phyloP scores from a whole-genome alignment of 2,113 vertebrate species.

The Cisticola juncidis region DNA sequence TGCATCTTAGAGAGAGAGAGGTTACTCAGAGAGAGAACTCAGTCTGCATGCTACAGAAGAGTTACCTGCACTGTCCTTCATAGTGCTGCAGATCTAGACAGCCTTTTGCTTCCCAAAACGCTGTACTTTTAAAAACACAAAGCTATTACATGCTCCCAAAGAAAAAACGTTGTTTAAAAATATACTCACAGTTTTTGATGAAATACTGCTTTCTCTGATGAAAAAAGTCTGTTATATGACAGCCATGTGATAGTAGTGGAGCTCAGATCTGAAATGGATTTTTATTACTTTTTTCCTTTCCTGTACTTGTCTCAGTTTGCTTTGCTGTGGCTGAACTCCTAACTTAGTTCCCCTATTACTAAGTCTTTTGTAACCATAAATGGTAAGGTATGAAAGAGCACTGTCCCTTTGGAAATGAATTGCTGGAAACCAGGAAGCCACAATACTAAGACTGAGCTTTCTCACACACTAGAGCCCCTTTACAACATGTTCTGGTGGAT shows the following conservation, averaged over 20 bases:
- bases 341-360: slow-evolving; percentile 4
- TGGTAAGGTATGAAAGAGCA: slow-evolving; percentile 75
- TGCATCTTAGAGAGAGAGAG: too few species aligned
- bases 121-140: background rate
- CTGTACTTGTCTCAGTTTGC: background rate
- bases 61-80: background rate
- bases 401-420: slow-evolving; percentile 40
- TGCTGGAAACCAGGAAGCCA: slow-evolving; percentile 43
- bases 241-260: background rate
- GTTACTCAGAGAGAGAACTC: background rate
- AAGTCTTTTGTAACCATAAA: slow-evolving; percentile 76
- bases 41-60: background rate
- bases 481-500: background rate
- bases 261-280: background rate
- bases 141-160: background rate
- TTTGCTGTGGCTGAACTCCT: slow-evolving; percentile 27
- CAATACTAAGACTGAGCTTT: background rate
- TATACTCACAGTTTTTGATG: slow-evolving; percentile 46
- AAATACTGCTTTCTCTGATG: background rate
- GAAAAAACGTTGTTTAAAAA: background rate
- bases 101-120: background rate
- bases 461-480: background rate
- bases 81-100: background rate
- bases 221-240: background rate
- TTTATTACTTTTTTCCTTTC: background rate